Evolutionary conservation across 2,888 invertebrate species (phyloP).

Genomic region (Andricus curvator): DNA sequence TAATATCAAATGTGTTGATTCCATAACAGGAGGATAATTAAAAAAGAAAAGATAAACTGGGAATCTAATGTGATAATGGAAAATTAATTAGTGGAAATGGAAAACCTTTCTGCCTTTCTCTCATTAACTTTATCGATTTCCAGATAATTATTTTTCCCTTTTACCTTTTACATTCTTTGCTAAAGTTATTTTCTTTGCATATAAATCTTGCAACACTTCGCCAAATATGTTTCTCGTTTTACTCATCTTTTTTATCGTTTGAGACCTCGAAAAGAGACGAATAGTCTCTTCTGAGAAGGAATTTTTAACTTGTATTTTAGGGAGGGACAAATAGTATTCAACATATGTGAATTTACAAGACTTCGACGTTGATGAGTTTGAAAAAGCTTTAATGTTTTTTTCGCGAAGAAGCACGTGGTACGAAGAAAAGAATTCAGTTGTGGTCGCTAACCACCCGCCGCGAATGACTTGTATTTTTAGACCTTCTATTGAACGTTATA

Average conservation of each 20-base stretch:
- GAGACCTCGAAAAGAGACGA: constrained; percentile 21
- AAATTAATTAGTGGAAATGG: neutral
- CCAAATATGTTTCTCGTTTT: constrained; percentile 18
- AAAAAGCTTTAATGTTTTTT: constrained; percentile 18
- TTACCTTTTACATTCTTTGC: neutral
- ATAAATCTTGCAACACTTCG: constrained; percentile 12
- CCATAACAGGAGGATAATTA: too few relatives aligned
- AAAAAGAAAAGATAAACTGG: too few relatives aligned
- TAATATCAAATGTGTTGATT: too few relatives aligned
- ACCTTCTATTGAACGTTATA: constrained; percentile 4
- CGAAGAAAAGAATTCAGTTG: constrained; percentile 27
- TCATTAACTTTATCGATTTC: neutral
- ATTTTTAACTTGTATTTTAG: constrained; percentile 2
- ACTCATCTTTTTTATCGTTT: neutral
- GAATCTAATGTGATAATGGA: neutral
- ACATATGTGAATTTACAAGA: constrained; percentile 23
- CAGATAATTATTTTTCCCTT: neutral
- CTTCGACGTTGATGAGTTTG: neutral
- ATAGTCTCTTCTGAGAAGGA: constrained; percentile 31
- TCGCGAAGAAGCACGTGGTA: constrained; percentile 36
- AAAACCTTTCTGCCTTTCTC: neutral
- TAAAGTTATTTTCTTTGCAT: neutral
- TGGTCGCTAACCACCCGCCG: constrained; percentile 31
- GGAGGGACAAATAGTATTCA: constrained; percentile 19
- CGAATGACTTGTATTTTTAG: constrained; percentile 36